Base-by-base conservation (phyloP, 1,140 invertebrate species). In the Drosophila asahinai region DNA sequence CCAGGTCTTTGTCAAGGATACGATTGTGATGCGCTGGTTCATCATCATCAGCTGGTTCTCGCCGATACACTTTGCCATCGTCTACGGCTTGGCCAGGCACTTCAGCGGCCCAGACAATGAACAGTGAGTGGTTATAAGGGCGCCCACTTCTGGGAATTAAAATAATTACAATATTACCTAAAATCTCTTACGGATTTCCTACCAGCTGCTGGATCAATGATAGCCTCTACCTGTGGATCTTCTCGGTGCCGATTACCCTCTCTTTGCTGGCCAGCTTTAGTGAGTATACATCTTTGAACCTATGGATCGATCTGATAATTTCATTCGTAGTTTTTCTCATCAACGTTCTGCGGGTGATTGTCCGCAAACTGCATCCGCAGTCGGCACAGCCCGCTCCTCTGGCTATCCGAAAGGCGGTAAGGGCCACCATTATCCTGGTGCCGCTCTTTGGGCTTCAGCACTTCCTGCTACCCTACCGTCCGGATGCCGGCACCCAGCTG, bases 161-260 rank as follows among this genome's bases (percentile, higher is more conserved):
- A 30, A 30, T 30, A 30, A 30, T 30, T 6, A 30, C 1, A 30
- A 30, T 6, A 25, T 25, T 25, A 25, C 22, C 22, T 25, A 3
- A 25, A 25, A 25, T 25, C 22, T 25, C 22, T 25, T 25, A 25
- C 3, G 22, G 22, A 25, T 25, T 25, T 30, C 6, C 27, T 0
- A n/a, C 19, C 92, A 98, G 97, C 57, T 98, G 97, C 91, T 98
- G 97, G 97, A 95, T 97, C 60, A 93, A 95, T 43, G 95, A 97
- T 57, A 96, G 95, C 51, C 93, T 94, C 17, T 95, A 95, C 68
- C 94, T 95, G 33, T 96, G 95, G 93, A 95, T 97, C 52, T 94
- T 97, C 22, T 94, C 94, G 9, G 95, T 96, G 30, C 96, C 97
- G 0, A 96, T 97, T 3, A 95, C 95, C 22, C 93, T 96, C 19